These are phyloP conservation scores for Bombus sibiricus DNA, from an alignment of 1,140 invertebrate genomes.

Conservation along the genomic window DNA sequence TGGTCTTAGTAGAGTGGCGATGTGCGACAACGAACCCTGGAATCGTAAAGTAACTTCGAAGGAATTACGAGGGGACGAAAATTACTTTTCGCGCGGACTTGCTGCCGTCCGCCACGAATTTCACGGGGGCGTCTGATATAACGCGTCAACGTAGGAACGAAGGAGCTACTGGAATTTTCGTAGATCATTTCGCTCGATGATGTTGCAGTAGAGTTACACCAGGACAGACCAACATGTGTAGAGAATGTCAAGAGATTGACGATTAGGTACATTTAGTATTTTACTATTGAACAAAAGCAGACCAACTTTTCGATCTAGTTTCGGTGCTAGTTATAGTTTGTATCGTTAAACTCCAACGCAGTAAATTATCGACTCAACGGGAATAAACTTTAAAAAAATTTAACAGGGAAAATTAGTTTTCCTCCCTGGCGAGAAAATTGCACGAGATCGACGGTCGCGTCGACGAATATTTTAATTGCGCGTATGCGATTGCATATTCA, in stretches of 20 bases:
- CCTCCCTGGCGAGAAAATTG: not conserved
- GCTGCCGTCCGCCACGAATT: slow-evolving; percentile 1
- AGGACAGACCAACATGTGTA: too few relatives aligned
- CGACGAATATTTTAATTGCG: slow-evolving; percentile 40
- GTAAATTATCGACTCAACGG: not conserved
- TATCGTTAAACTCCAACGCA: not conserved
- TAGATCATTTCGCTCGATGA: not conserved
- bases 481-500: slow-evolving; percentile 20
- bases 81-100: slow-evolving; percentile 37
- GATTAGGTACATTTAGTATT: not conserved
- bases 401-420: slow-evolving; percentile 26
- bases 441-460: not conserved
- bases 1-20: not conserved
- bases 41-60: slow-evolving; percentile 55
- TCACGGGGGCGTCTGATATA: slow-evolving; percentile 7
- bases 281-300: not conserved
- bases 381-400: slow-evolving; percentile 36
- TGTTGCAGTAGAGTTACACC: not conserved
- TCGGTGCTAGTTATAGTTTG: not conserved
- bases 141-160: not conserved
- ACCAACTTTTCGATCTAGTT: not conserved
- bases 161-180: not conserved
- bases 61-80: slow-evolving; percentile 50
- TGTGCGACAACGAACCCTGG: slow-evolving; percentile 13
- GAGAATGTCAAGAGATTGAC: not conserved